phyloP scores from a whole-genome alignment of 2,113 vertebrate species.

The Ceyx cyanopectus region DNA sequence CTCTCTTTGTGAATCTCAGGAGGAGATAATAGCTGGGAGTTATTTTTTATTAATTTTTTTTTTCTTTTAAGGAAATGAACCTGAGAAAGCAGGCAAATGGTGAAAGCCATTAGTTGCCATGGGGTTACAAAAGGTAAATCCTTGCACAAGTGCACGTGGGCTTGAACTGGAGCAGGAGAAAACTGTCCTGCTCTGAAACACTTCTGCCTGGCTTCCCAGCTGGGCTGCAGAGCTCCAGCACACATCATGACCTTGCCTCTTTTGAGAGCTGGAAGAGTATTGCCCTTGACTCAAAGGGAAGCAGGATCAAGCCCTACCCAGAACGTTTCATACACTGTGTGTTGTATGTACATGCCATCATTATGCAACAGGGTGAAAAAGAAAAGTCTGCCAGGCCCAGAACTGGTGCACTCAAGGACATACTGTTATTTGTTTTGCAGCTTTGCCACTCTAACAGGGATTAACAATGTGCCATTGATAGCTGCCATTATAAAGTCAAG shows the following conservation, averaged over 20 bases:
- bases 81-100: not conserved
- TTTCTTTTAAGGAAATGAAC: not conserved
- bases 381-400: conserved; percentile 45
- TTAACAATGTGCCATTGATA: conserved; percentile 40
- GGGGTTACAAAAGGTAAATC: conserved; percentile 2
- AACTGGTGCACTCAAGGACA: conserved; percentile 60
- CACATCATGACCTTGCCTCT: not conserved
- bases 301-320: conserved; percentile 14
- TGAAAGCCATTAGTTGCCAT: not conserved
- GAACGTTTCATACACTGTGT: conserved; percentile 9
- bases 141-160: not conserved
- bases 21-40: not conserved
- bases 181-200: not conserved
- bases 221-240: fast-evolving
- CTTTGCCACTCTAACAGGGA: conserved; percentile 25
- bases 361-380: conserved; percentile 56
- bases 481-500: conserved; percentile 21
- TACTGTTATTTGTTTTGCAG: conserved; percentile 60
- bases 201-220: not conserved
- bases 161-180: not conserved
- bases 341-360: not conserved
- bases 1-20: not conserved
- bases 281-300: conserved; percentile 25
- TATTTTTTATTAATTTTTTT: too few relatives aligned
- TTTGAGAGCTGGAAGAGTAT: not conserved